phyloP scores from a whole-genome alignment of 2,797 vertebrate species.

The Tokudaia tokunoshimensis region DNA sequence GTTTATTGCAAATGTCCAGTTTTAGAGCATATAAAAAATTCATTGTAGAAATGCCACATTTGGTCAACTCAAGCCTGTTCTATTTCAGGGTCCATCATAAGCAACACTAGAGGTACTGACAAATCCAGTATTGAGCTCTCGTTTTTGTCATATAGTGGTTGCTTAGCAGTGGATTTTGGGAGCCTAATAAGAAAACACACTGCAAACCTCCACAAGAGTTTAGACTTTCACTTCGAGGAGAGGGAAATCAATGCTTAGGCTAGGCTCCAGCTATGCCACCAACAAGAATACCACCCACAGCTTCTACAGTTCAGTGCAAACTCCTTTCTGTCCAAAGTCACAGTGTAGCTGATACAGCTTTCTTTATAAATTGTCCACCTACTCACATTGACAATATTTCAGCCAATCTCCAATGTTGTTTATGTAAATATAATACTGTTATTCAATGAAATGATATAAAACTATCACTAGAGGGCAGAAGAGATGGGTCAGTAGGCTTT shows the following conservation, averaged over 20 bases:
- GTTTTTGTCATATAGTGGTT: neutral
- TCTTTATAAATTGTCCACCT: neutral
- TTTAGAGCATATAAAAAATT: neutral
- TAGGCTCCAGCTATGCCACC: neutral
- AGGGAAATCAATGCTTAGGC: neutral
- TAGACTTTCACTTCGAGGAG: neutral
- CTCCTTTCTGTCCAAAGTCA: neutral
- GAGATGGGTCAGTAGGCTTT: neutral
- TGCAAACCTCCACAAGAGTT: neutral
- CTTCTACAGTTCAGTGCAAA: neutral
- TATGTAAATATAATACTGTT: neutral
- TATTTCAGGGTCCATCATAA: neutral
- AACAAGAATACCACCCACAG: neutral
- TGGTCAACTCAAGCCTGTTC: neutral
- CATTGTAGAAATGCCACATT: neutral
- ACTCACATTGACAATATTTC: slow-evolving; percentile 23
- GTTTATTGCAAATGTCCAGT: neutral
- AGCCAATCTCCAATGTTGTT: slow-evolving; percentile 1
- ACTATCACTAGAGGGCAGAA: neutral
- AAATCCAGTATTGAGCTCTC: neutral
- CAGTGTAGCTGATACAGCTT: neutral
- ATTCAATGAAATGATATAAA: slow-evolving; percentile 18
- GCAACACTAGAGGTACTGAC: neutral
- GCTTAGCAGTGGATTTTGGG: neutral
- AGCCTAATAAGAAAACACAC: neutral